Conservation (phyloP, 2,113 vertebrate genomes). For the Maccullochella peelii region DNA sequence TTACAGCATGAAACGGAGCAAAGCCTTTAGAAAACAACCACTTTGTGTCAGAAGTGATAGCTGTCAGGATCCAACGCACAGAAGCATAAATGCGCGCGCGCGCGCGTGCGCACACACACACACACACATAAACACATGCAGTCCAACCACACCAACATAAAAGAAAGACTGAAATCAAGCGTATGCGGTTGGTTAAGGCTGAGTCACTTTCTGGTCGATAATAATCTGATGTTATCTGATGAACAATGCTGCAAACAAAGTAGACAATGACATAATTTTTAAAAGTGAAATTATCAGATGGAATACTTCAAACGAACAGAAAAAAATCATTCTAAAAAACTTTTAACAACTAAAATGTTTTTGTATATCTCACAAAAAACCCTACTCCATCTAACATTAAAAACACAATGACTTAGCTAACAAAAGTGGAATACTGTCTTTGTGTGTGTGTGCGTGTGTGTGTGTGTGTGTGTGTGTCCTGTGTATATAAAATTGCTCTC, state of each 20-base stretch:
- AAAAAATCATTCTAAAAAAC: not conserved
- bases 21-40: conserved; percentile 67
- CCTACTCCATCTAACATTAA: not conserved
- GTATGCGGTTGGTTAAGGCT: conserved; percentile 12
- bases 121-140: conserved; percentile 52
- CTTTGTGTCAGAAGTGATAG: conserved; percentile 74
- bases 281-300: not conserved
- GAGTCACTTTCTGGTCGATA: conserved; percentile 29
- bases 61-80: conserved; percentile 67
- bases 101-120: conserved; percentile 29
- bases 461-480: conserved; percentile 36
- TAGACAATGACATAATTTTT: not conserved
- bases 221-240: conserved; percentile 23
- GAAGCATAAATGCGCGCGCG: conserved; percentile 66
- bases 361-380: not conserved
- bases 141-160: conserved; percentile 36
- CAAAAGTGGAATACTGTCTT: conserved; percentile 1
- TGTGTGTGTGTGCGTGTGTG: conserved; percentile 12
- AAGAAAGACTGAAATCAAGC: conserved; percentile 45
- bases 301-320: not conserved
- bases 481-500: conserved; percentile 51
- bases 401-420: not conserved
- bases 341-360: not conserved
- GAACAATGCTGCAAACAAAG: conserved; percentile 1
- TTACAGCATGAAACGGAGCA: conserved; percentile 73